A percentile compares a stretch with the other conserved stretches of the same genome.
Evolutionary conservation across 2,113 vertebrate genomes (phyloP).

Genomic region (Megalops atlanticus): DNA sequence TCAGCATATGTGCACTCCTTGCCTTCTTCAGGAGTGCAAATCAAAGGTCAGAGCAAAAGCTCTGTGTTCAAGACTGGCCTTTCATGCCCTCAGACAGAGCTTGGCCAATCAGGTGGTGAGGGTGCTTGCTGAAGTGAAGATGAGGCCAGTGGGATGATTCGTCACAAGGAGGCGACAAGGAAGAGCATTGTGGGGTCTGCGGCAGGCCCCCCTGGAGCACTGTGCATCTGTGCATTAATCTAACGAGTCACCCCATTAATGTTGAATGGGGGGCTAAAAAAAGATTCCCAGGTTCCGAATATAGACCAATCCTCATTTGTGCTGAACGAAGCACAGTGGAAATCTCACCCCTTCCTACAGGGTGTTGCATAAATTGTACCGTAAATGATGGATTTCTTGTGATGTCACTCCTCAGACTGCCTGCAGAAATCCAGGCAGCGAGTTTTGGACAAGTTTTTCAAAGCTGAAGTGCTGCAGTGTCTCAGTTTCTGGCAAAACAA

Average conservation of each 20-base stretch:
- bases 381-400: background rate
- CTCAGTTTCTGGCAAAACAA: too few species aligned
- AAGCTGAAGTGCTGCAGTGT: too few species aligned
- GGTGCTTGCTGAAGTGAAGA: constrained; percentile 47
- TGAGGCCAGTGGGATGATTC: constrained; percentile 66
- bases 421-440: too few species aligned
- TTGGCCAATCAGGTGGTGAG: constrained; percentile 36
- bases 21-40: too few species aligned
- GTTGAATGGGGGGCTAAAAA: constrained; percentile 56
- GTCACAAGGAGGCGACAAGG: constrained; percentile 61
- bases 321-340: constrained; percentile 34
- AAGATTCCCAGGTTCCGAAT: background rate
- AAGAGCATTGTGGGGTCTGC: constrained; percentile 51
- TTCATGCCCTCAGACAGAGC: background rate
- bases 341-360: background rate
- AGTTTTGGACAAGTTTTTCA: too few species aligned
- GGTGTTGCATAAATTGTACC: background rate
- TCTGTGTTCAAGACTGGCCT: background rate
- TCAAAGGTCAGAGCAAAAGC: too few species aligned
- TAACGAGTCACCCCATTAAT: constrained; percentile 68
- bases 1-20: too few species aligned
- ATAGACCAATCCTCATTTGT: background rate
- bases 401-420: background rate
- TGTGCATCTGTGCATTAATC: constrained; percentile 56
- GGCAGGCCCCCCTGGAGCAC: constrained; percentile 5